Conservation (phyloP, 1,140 invertebrate genomes). For the Drosophila hydei region DNA sequence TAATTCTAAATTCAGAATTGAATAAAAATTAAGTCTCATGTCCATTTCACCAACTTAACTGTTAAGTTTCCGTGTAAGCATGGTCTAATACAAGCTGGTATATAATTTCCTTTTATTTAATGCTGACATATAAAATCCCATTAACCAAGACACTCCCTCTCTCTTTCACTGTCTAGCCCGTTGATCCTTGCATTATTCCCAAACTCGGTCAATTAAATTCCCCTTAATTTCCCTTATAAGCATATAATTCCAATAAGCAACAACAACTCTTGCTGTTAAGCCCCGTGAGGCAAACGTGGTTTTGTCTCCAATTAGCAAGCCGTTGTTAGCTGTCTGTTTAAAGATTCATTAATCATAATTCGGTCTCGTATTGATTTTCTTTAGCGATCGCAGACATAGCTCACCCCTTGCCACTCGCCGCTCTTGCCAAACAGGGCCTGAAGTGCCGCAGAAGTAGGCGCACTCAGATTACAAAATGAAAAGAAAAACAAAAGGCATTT, state of each 20-base stretch:
- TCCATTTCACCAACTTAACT: background rate
- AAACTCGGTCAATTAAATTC: background rate
- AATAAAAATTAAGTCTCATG: background rate
- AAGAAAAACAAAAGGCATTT: slow-evolving; percentile 73
- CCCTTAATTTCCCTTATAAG: background rate
- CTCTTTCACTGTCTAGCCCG: no score
- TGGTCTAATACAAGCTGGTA: background rate
- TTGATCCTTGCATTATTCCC: no score
- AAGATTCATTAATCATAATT: slow-evolving; percentile 49
- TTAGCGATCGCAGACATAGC: slow-evolving; percentile 30
- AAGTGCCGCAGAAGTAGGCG: background rate
- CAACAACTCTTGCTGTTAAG: background rate
- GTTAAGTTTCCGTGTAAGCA: background rate
- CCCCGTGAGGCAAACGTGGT: slow-evolving; percentile 2
- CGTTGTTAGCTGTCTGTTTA: slow-evolving; percentile 17
- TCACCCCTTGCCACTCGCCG: background rate
- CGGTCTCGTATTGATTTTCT: slow-evolving; percentile 28
- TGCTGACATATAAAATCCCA: no score
- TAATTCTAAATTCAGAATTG: no score
- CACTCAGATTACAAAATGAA: slow-evolving; percentile 25
- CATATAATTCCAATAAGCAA: background rate
- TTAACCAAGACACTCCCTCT: no score
- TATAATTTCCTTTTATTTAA: background rate
- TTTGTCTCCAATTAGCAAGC: slow-evolving; percentile 35
- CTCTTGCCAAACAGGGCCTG: background rate